Base-by-base conservation (phyloP, 30 jellyfish, hydroid and myxozoan species). In the Turritopsis rubra region DNA sequence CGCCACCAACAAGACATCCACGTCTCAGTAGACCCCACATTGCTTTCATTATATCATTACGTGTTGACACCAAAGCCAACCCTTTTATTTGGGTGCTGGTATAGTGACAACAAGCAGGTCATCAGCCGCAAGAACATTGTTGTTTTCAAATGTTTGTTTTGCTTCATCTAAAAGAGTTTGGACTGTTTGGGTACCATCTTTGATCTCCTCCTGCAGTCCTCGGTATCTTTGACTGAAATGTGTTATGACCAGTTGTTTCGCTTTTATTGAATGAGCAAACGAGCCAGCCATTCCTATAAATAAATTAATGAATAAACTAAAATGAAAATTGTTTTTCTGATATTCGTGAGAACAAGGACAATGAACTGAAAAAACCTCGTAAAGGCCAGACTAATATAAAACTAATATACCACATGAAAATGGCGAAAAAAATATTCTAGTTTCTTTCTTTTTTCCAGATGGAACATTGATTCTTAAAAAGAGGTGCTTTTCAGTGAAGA, bases 241-340 rank as follows among this genome's bases (percentile, higher is more conserved):
- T 8, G 77, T 68, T 8, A 68, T 23, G 28, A 68, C 30, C 16
- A 68, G 30, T n/a, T 68, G 16, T n/a, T 68, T 23, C 0, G 77
- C 77, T 16, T 23, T n/a, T 8, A 68, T 68, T 9, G 28, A 27
- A 19, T 22, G 21, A n/a, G 77, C 77, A 27, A n/a, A 68, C 28
- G 31, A 68, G 28, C 77, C 77, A 68, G 77, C 77, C 77, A 68
- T 68, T 19, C 77, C 77, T 68, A 19, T 8, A 27, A 68, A 68
- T 7, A n/a, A 68, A 68, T 41, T 41, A 3, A 41, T 41, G 60
- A 41, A 41, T n/a, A n/a, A n/a, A n/a, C n/a, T n/a, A n/a, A n/a
- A n/a, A n/a, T n/a, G n/a, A n/a, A n/a, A n/a, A n/a, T n/a, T n/a
- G n/a, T n/a, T n/a, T n/a, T n/a, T n/a, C n/a, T n/a, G n/a, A n/a